Evolutionary conservation across 1,140 invertebrate genomes (phyloP), one percentile per base, ranked within the genome.

Genomic region (Gryllus bimaculatus): DNA sequence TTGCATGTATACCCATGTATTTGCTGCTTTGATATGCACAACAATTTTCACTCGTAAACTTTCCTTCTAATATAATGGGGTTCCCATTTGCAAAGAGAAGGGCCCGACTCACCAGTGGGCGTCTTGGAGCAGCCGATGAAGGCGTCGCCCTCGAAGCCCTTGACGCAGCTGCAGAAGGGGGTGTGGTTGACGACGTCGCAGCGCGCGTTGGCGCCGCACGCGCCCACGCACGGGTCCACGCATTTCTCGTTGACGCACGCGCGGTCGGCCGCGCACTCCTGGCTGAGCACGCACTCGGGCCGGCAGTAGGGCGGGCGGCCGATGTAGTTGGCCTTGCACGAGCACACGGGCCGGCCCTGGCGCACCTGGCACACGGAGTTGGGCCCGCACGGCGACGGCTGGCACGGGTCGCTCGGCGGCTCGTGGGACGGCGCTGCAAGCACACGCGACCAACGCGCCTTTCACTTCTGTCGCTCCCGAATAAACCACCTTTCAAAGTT

Each of bases 331-430:
- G 90, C 90, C 79, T 90, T 88, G 83, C 93, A 96, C 8, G 92
- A 94, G 83, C 93, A 94, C 0, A 94, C 92, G 13, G 93, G 91
- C 84, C 92, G 88, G 75, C 91, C 90, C 84, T 93, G 90, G 86
- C 91, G 92, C 73, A 94, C 89, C 88, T 93, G 92, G 84, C 94
- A 96, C 49, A 94, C 89, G 0, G 94, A 95, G 86, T 95, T 94
- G 15, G 93, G 91, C 78, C 94, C 94, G 86, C 94, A 96, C 15
- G 94, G 93, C 75, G 93, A 93, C 54, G 93, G 93, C 74, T 89
- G 84, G 84, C 95, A 96, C 39, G 93, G 93, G 86, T 93, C 90
- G 82, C 87, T 84, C 15, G 86, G 84, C 18, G 86, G 54, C 7
- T 66, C 54, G 2, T 7, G 10, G 2, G 54, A 13, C 54, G 18